Percentiles rank a stretch among this genome's conserved stretches.
Conservation (phyloP, 2,113 vertebrate species). For the Cynopterus brachyotis region DNA sequence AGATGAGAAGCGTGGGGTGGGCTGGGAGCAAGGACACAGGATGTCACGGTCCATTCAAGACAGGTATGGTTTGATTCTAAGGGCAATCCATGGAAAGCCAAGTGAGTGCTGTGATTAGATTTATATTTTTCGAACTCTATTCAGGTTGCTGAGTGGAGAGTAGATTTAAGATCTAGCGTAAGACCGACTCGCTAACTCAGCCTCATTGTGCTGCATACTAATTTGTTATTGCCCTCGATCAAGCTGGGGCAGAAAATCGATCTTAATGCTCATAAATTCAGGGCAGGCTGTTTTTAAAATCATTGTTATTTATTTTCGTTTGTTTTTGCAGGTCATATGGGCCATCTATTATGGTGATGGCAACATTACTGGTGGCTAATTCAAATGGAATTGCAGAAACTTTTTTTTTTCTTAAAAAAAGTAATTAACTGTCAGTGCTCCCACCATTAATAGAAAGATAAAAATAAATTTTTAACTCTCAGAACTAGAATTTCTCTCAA, state of each 20-base stretch:
- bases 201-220: background rate
- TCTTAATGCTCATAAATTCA: background rate
- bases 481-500: slow-evolving; percentile 53
- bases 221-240: background rate
- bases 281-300: background rate
- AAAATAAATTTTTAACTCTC: slow-evolving; percentile 55
- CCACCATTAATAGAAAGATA: slow-evolving; percentile 49
- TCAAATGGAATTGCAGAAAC: background rate
- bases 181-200: background rate
- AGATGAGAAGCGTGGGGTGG: accelerated
- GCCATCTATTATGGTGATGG: background rate
- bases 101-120: background rate
- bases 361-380: background rate
- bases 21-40: background rate
- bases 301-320: background rate
- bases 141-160: background rate
- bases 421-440: background rate
- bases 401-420: background rate
- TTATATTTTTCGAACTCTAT: background rate
- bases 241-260: background rate
- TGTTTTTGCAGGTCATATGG: background rate
- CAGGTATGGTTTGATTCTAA: background rate
- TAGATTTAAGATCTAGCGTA: background rate
- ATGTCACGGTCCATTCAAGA: background rate
- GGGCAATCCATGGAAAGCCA: accelerated